Percentiles rank a stretch among this genome's conserved stretches.
Conservation (phyloP, 2,888 invertebrate genomes). For the Hydroisotoma schaefferi region DNA sequence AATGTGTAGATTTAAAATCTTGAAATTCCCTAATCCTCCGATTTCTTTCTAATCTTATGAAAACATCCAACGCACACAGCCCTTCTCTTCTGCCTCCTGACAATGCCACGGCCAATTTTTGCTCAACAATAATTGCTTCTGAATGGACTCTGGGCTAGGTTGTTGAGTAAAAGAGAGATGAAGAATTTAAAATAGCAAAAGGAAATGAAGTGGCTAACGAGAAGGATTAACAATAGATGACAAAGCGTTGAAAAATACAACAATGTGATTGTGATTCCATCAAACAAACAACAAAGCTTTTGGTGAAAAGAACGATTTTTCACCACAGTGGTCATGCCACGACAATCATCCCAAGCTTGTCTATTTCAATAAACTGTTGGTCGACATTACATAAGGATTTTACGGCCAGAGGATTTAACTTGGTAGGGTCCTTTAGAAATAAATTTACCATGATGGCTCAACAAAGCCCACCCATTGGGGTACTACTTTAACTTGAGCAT, state of each 20-base stretch:
- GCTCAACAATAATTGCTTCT: neutral
- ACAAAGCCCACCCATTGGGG: constrained; percentile 44
- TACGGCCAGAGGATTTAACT: constrained; percentile 13
- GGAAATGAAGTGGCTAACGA: constrained; percentile 18
- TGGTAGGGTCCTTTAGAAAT: constrained; percentile 35
- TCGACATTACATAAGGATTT: constrained; percentile 25
- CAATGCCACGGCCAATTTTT: no score
- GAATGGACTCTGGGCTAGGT: no score
- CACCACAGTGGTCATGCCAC: constrained; percentile 18
- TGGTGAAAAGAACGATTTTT: constrained; percentile 34
- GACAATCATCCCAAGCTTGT: constrained; percentile 7
- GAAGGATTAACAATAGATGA: constrained; percentile 2
- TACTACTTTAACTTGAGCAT: constrained; percentile 8
- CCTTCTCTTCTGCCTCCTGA: no score
- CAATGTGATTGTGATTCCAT: constrained; percentile 14
- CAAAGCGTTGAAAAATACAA: constrained; percentile 11
- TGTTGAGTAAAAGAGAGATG: neutral
- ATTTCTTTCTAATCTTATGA: no score
- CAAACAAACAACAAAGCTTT: constrained; percentile 18
- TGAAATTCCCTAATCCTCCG: no score
- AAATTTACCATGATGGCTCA: constrained; percentile 44
- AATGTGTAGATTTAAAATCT: no score
- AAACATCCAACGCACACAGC: no score
- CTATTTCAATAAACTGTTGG: constrained; percentile 8
- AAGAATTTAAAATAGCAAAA: neutral